Evolutionary conservation across 2,888 invertebrate species (phyloP).

Genomic region (Lochmaea crataegi): DNA sequence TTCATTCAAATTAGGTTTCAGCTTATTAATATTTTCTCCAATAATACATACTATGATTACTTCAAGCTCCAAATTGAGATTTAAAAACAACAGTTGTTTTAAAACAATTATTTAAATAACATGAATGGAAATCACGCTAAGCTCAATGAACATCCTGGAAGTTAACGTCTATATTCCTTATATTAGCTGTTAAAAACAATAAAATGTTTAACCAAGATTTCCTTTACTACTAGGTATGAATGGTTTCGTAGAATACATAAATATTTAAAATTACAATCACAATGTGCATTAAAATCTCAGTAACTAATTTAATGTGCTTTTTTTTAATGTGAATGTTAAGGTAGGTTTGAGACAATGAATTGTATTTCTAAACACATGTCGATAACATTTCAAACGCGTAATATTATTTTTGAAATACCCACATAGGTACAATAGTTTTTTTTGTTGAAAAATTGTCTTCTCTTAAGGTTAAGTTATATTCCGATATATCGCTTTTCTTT

Average conservation of each 20-base stretch:
- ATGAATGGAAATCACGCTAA: constrained; percentile 3
- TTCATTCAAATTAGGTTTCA: too few species aligned
- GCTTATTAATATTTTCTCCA: too few species aligned
- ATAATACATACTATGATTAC: too few species aligned
- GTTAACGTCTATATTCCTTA: neutral
- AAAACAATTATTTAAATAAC: neutral
- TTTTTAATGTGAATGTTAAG: neutral
- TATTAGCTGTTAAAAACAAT: neutral
- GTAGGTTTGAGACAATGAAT: neutral
- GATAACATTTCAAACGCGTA: neutral
- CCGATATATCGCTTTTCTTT: too few species aligned
- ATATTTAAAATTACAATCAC: constrained; percentile 2
- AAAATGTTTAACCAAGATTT: constrained; percentile 1
- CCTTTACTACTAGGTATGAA: neutral
- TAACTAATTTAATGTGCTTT: neutral
- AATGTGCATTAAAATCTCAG: neutral
- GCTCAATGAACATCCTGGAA: constrained; percentile 7
- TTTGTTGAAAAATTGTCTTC: too few species aligned
- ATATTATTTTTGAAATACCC: neutral
- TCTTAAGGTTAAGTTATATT: too few species aligned
- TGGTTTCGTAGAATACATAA: constrained; percentile 4
- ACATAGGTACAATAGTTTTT: too few species aligned
- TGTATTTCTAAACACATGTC: neutral
- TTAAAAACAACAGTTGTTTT: too few species aligned
- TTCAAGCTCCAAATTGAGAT: neutral